Evolutionary conservation across 1,140 invertebrate species (phyloP), one percentile per base, ranked within the genome.

Genomic region (Solen grandis): DNA sequence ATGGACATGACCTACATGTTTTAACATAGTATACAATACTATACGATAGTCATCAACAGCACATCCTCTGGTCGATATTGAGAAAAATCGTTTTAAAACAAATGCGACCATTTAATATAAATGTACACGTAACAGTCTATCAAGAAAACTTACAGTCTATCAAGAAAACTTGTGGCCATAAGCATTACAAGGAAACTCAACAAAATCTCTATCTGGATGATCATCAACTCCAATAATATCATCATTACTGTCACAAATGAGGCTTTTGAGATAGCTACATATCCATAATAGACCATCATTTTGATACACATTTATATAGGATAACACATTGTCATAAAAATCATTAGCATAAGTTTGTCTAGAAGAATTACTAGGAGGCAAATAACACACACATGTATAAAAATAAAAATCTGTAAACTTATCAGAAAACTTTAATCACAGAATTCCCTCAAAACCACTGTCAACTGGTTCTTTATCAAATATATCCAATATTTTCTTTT

Each of bases 31-130:
- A n/a, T n/a, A n/a, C n/a, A n/a, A n/a, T n/a, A 78, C 59, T 2
- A 79, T 5, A 50, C 68, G 74, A 31, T 79, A 79, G 55, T 83
- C 75, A 1, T 74, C 81, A n/a, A 73, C 81, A 25, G 75, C 54
- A n/a, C 29, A 66, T 19, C 75, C 81, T 31, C 50, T 25, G 16
- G 68, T 79, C 16, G 81, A 83, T 31, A 68, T 31, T 68, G 41
- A 77, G 35, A 68, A 72, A 59, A 78, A 83, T 31, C 73, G 77
- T 83, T 4, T 31, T 31, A 10, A 54, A 46, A 55, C 19, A 22
- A 41, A 73, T 74, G 50, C 68, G 41, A 22, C 81, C 81, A 68
- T 83, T 83, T 19, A 83, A n/a, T n/a, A n/a, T n/a, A 27, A 4
- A 83, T 66, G 62, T 69, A 72, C 29, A 69, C 41, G 57, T 79